These are phyloP conservation scores for Drosophila prolongata DNA, from an alignment of 2,888 invertebrate species.

Conservation along the genomic window DNA sequence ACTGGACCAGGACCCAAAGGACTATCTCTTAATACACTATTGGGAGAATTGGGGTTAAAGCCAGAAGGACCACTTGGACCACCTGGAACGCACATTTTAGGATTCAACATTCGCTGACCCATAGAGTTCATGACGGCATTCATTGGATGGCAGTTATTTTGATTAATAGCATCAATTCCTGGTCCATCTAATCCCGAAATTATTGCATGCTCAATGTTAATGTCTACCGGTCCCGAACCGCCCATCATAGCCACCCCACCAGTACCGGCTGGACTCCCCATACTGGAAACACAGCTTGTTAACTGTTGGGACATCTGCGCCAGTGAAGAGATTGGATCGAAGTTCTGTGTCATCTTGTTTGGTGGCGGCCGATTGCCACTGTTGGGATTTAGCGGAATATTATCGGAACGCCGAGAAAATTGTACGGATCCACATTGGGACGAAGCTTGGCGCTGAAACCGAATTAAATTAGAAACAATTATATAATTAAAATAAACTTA, in stretches of 20 bases:
- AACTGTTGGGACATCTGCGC: constrained; percentile 98
- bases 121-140: constrained; percentile 85
- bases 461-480: not conserved
- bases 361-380: constrained; percentile 86
- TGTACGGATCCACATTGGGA: constrained; percentile 56
- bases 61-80: constrained; percentile 52
- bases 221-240: constrained; percentile 53
- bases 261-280: constrained; percentile 70
- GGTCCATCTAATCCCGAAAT: constrained; percentile 81
- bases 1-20: constrained; percentile 25
- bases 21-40: constrained; percentile 57
- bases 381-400: constrained; percentile 89
- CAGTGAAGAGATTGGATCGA: constrained; percentile 96
- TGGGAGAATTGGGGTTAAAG: constrained; percentile 54
- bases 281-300: constrained; percentile 88
- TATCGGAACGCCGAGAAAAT: constrained; percentile 86
- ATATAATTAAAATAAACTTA: not conserved
- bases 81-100: constrained; percentile 87
- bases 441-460: constrained; percentile 32
- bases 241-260: constrained; percentile 66
- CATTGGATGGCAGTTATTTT: constrained; percentile 73
- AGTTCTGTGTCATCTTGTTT: constrained; percentile 88
- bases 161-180: constrained; percentile 81
- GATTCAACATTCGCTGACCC: constrained; percentile 86
- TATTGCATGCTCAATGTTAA: constrained; percentile 76